phyloP scores from a whole-genome alignment of 2,888 invertebrate species.

The Linyphia triangularis region DNA sequence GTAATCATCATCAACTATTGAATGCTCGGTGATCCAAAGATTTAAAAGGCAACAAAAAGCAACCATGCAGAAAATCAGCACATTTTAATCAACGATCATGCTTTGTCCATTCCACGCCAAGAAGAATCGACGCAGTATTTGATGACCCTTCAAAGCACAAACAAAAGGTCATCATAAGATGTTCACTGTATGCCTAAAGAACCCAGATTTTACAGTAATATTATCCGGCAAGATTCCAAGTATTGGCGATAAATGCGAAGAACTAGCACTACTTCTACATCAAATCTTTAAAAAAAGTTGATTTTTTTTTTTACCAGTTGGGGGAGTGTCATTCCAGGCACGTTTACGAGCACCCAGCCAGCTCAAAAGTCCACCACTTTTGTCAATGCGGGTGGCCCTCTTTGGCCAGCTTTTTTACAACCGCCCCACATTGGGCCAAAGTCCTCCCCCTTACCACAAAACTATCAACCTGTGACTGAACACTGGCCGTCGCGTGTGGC shows the following conservation, averaged over 20 bases:
- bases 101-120: too few relatives aligned
- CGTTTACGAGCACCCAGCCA: constrained; percentile 52
- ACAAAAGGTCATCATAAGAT: too few relatives aligned
- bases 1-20: too few relatives aligned
- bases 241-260: not conserved
- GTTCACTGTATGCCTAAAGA: too few relatives aligned
- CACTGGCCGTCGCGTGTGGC: constrained; percentile 44
- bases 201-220: too few relatives aligned
- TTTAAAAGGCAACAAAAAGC: too few relatives aligned
- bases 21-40: too few relatives aligned
- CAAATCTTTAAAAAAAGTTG: not conserved
- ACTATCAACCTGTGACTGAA: not conserved
- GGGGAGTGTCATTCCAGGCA: constrained; percentile 47
- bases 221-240: not conserved
- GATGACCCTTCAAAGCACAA: too few relatives aligned
- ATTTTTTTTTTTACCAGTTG: constrained; percentile 3
- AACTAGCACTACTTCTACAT: not conserved
- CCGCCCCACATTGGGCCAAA: not conserved
- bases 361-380: constrained; percentile 30
- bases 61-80: too few relatives aligned
- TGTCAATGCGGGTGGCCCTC: constrained; percentile 61
- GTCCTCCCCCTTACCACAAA: not conserved
- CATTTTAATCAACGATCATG: too few relatives aligned
- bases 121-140: too few relatives aligned
- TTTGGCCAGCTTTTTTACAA: not conserved